Conservation (phyloP, 2,113 vertebrate species). For the Motacilla tschutschensis region DNA sequence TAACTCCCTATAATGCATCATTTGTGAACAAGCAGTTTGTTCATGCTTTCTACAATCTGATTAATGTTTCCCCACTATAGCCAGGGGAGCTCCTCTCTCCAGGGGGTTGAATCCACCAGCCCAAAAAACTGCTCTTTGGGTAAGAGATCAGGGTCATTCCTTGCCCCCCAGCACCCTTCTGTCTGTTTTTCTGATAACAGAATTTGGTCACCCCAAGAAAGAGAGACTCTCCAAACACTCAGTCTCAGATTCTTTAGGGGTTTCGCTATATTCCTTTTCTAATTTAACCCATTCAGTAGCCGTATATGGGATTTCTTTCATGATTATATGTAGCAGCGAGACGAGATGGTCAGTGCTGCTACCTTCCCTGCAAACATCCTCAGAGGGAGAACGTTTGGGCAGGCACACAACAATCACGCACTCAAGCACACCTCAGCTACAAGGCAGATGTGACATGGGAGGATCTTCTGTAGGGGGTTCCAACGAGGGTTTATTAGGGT, state of each 20-base stretch:
- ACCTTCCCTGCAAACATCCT: neutral
- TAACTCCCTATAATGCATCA: neutral
- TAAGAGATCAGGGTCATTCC: no score
- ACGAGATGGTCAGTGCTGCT: neutral
- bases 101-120: neutral
- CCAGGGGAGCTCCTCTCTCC: neutral
- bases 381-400: neutral
- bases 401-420: neutral
- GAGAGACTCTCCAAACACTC: neutral
- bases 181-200: neutral
- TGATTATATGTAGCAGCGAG: neutral
- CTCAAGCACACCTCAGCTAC: neutral
- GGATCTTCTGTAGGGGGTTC: neutral
- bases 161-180: neutral
- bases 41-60: neutral
- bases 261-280: neutral
- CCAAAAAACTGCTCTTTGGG: neutral
- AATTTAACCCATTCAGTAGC: neutral
- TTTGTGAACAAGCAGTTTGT: neutral
- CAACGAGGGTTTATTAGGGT: neutral
- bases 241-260: neutral
- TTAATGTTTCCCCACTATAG: neutral
- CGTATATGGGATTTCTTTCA: neutral
- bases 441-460: accelerated
- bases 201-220: neutral